Evolutionary conservation across 1,140 invertebrate genomes (phyloP).

Genomic region (Caenorhabditis remanei): DNA sequence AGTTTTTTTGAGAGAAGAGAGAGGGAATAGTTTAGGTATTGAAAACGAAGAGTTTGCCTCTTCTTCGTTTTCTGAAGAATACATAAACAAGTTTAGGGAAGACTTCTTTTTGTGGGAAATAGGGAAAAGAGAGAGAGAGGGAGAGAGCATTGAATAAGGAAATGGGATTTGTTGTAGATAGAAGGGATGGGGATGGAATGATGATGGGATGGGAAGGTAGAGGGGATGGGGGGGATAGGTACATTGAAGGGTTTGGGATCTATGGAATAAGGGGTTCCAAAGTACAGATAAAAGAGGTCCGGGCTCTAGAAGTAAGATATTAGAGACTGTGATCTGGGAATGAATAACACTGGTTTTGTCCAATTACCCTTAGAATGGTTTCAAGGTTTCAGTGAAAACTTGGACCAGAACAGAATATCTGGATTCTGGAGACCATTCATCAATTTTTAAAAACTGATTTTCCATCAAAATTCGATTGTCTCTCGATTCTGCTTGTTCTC

Average conservation of each 20-base stretch:
- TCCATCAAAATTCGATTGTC: too few species aligned
- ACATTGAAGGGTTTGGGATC: neutral
- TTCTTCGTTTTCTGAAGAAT: neutral
- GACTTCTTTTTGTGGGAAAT: neutral
- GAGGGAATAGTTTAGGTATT: conserved; percentile 35
- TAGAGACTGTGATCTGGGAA: too few species aligned
- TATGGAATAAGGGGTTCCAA: too few species aligned
- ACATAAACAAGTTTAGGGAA: conserved; percentile 31
- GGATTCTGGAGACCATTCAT: too few species aligned
- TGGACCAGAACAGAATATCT: too few species aligned
- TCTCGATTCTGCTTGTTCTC: too few species aligned
- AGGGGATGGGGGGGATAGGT: neutral
- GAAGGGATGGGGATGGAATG: neutral
- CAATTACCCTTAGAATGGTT: too few species aligned
- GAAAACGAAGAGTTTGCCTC: neutral
- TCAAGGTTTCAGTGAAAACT: too few species aligned
- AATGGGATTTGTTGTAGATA: conserved; percentile 7
- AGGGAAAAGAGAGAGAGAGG: neutral
- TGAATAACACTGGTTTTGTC: too few species aligned
- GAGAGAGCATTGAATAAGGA: neutral
- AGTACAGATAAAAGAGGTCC: too few species aligned
- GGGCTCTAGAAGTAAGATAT: too few species aligned
- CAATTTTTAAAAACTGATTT: too few species aligned
- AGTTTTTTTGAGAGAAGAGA: neutral
- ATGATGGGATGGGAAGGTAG: neutral